These are phyloP conservation scores for Callimorpha dominula DNA, from an alignment of 2,888 invertebrate species.

Conservation along the genomic window DNA sequence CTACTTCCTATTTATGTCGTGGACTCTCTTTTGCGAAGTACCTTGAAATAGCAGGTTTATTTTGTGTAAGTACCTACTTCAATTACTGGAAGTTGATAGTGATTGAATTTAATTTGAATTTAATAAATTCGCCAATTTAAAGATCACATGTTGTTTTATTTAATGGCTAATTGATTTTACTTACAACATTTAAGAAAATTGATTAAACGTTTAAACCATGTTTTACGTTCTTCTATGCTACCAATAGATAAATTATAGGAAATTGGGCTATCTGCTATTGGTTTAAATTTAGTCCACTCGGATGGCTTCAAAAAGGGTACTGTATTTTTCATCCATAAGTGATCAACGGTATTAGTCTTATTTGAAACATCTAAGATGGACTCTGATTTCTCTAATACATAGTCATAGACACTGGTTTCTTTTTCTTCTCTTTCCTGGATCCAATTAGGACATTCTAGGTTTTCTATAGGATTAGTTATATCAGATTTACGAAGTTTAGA, in stretches of 20 bases:
- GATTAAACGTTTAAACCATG: conserved; percentile 66
- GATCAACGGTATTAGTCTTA: conserved; percentile 21
- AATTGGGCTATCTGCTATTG: conserved; percentile 57
- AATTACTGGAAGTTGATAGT: conserved; percentile 82
- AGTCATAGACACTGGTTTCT: conserved; percentile 42
- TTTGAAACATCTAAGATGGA: conserved; percentile 15
- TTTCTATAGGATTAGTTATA: conserved; percentile 58
- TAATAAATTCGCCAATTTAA: conserved; percentile 84
- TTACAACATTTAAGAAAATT: conserved; percentile 72
- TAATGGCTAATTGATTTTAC: conserved; percentile 50
- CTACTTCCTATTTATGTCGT: conserved; percentile 64
- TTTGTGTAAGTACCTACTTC: conserved; percentile 77
- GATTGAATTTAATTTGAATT: conserved; percentile 87
- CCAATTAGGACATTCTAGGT: conserved; percentile 58
- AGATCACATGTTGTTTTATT: conserved; percentile 67
- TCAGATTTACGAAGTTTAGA: conserved; percentile 20
- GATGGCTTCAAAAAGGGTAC: conserved; percentile 62
- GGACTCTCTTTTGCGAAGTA: conserved; percentile 72
- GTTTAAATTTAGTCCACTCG: conserved; percentile 62
- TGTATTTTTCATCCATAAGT: conserved; percentile 57
- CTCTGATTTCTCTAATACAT: conserved; percentile 29
- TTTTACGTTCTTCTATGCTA: conserved; percentile 52
- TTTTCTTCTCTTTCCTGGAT: conserved; percentile 49
- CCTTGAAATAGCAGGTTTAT: conserved; percentile 75
- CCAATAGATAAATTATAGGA: conserved; percentile 65